phyloP scores from a whole-genome alignment of 2,797 vertebrate genomes.

The Acrossocheilus wenchowensis region DNA sequence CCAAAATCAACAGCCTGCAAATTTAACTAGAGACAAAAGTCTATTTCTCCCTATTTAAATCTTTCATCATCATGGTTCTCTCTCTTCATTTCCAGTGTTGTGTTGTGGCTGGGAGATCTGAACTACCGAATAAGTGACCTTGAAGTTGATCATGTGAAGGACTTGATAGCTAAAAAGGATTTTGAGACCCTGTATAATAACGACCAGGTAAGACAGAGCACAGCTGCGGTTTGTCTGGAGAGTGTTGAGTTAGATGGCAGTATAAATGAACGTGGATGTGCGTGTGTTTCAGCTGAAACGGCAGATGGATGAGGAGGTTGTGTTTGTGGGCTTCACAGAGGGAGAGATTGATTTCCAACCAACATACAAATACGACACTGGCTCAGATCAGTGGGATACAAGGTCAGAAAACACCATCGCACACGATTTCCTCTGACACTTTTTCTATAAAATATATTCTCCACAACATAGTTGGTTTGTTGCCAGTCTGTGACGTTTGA shows the following conservation, averaged over 20 bases:
- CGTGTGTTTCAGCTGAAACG: slow-evolving; percentile 83
- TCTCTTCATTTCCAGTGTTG: slow-evolving; percentile 75
- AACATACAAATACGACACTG: slow-evolving; percentile 96
- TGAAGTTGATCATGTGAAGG: slow-evolving; percentile 88
- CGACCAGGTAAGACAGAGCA: slow-evolving; percentile 85
- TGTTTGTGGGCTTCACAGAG: slow-evolving; percentile 91
- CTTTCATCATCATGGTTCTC: background rate
- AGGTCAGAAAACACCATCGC: slow-evolving; percentile 78
- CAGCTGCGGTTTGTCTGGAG: background rate
- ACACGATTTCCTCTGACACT: background rate
- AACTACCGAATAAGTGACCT: slow-evolving; percentile 95
- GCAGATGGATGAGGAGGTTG: slow-evolving; percentile 87
- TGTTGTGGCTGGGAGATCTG: slow-evolving; percentile 96
- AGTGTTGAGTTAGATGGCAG: background rate
- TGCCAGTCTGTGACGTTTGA: background rate
- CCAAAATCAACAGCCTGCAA: background rate
- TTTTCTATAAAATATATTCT: background rate
- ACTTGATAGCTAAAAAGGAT: slow-evolving; percentile 85
- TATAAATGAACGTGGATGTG: background rate
- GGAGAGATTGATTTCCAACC: slow-evolving; percentile 94
- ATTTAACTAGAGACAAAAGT: background rate
- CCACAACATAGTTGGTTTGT: background rate
- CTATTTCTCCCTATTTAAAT: no score
- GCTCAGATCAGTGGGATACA: slow-evolving; percentile 94
- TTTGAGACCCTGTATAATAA: slow-evolving; percentile 84